Conservation (phyloP, 2,888 invertebrate genomes). For the Arrhopalites spinosus region DNA sequence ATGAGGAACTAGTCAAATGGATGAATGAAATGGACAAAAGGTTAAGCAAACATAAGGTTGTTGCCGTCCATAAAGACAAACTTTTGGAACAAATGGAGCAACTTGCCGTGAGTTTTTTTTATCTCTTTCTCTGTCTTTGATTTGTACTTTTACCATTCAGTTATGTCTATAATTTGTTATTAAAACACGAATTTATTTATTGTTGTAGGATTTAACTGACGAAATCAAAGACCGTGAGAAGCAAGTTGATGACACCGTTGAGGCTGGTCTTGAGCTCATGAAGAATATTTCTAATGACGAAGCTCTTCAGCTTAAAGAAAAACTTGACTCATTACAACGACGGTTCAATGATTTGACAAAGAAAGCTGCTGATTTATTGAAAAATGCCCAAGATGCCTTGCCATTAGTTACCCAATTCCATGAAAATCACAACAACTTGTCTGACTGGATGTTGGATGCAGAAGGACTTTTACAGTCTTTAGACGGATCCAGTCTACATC, state of each 20-base stretch:
- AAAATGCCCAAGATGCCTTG: slow-evolving; percentile 84
- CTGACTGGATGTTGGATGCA: slow-evolving; percentile 93
- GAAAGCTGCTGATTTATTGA: slow-evolving; percentile 78
- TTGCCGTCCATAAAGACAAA: slow-evolving; percentile 90
- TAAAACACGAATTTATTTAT: too few species aligned
- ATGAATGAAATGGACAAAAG: slow-evolving; percentile 88
- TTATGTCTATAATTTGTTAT: neutral
- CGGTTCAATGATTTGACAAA: slow-evolving; percentile 85
- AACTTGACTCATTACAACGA: slow-evolving; percentile 85
- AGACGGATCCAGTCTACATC: slow-evolving; percentile 67
- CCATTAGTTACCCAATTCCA: slow-evolving; percentile 94
- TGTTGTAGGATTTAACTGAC: slow-evolving; percentile 82
- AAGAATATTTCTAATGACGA: slow-evolving; percentile 94
- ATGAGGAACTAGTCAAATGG: slow-evolving; percentile 92
- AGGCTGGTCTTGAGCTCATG: slow-evolving; percentile 90
- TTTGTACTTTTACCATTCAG: neutral
- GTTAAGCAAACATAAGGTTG: slow-evolving; percentile 76
- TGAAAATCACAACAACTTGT: slow-evolving; percentile 83
- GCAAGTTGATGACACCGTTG: slow-evolving; percentile 86
- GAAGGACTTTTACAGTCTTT: slow-evolving; percentile 85
- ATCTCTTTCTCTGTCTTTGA: neutral
- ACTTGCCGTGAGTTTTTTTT: slow-evolving; percentile 68
- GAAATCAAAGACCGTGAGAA: slow-evolving; percentile 85
- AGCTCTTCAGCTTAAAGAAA: slow-evolving; percentile 89
- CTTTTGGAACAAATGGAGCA: slow-evolving; percentile 91